Conservation (phyloP, 1,140 invertebrate species). For the Amyelois transitella region DNA sequence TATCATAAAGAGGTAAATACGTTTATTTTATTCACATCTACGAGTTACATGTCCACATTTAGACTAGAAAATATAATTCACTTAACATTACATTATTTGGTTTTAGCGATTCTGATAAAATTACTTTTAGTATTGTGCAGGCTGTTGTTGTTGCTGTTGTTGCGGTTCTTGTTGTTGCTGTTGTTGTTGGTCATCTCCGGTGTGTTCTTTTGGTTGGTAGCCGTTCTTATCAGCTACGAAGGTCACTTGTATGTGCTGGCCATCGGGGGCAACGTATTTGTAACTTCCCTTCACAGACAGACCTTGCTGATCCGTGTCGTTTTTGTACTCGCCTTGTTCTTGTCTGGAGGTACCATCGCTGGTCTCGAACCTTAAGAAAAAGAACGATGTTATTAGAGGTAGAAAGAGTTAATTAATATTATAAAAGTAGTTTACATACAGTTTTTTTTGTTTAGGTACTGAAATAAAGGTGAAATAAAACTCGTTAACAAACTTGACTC, state of each 20-base stretch:
- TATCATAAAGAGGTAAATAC: too few species aligned
- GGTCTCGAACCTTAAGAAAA: constrained; percentile 80
- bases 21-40: too few species aligned
- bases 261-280: constrained; percentile 80
- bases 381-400: too few species aligned
- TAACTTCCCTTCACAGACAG: constrained; percentile 78
- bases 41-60: not conserved
- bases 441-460: too few species aligned
- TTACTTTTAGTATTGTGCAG: not conserved
- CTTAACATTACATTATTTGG: constrained; percentile 19
- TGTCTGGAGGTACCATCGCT: constrained; percentile 79
- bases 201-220: constrained; percentile 76
- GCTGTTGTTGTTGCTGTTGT: not conserved
- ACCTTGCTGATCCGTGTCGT: constrained; percentile 76
- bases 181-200: constrained; percentile 16
- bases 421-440: too few species aligned
- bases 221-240: constrained; percentile 85
- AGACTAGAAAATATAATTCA: not conserved
- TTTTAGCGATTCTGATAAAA: constrained; percentile 3
- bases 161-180: not conserved
- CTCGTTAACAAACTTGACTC: too few species aligned
- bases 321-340: constrained; percentile 77
- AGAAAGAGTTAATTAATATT: too few species aligned
- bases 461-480: too few species aligned
- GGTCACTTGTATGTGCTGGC: constrained; percentile 76